phyloP scores from a whole-genome alignment of 2,797 vertebrate genomes.

The Tauraco hartlaubi region DNA sequence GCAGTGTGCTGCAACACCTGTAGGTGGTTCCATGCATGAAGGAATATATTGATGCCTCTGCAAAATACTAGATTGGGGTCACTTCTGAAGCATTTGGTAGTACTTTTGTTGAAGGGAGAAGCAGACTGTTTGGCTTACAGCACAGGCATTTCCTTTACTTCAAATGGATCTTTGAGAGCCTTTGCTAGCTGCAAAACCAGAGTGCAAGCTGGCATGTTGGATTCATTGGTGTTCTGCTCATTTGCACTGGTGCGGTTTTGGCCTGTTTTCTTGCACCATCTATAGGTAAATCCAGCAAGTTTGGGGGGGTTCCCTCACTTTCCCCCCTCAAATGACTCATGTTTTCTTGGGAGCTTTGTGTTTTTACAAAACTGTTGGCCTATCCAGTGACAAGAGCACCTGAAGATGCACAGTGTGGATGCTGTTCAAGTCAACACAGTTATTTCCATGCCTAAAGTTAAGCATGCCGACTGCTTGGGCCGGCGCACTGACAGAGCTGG shows the following conservation, averaged over 20 bases:
- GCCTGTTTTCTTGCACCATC: not conserved
- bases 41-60: not conserved
- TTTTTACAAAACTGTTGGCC: not conserved
- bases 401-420: not conserved
- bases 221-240: not conserved
- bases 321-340: not conserved
- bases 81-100: constrained; percentile 7
- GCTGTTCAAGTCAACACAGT: not conserved
- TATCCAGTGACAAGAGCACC: not conserved
- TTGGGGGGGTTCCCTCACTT: not conserved
- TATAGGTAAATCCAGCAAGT: not conserved
- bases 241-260: not conserved
- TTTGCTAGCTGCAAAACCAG: not conserved
- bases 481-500: not conserved
- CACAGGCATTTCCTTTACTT: not conserved
- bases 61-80: not conserved
- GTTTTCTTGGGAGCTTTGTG: not conserved
- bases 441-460: not conserved
- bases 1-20: not conserved
- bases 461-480: not conserved
- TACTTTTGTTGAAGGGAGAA: not conserved
- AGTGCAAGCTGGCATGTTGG: not conserved
- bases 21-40: not conserved
- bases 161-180: not conserved
- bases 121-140: not conserved